Evolutionary conservation across 2,797 vertebrate species (phyloP).

Genomic region (Ciconia nigra): DNA sequence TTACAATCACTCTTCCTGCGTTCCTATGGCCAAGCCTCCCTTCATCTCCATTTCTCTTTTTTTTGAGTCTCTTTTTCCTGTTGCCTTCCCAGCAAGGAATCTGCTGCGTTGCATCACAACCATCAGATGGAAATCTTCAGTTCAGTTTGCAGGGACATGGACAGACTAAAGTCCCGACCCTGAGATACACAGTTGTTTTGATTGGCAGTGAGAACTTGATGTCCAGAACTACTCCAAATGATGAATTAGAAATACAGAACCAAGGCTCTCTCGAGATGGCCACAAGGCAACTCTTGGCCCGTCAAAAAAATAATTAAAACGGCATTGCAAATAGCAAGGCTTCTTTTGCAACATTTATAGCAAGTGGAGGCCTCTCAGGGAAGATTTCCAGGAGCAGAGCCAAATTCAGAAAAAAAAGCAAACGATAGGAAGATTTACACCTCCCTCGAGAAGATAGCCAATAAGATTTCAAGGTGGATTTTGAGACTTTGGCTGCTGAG

Average conservation of each 20-base stretch:
- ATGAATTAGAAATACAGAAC: not conserved
- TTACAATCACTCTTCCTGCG: not conserved
- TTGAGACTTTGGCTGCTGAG: conserved; percentile 39
- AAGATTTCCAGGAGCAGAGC: conserved; percentile 62
- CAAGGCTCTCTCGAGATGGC: not conserved
- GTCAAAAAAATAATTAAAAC: not conserved
- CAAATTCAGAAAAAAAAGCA: conserved; percentile 53
- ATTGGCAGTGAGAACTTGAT: not conserved
- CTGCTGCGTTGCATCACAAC: not conserved
- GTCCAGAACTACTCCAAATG: not conserved
- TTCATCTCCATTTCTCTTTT: not conserved
- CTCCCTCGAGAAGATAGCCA: conserved; percentile 20
- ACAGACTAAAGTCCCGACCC: not conserved
- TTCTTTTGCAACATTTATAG: conserved; percentile 49
- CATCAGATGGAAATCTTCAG: not conserved
- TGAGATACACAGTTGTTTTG: not conserved
- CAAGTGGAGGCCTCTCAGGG: conserved; percentile 47
- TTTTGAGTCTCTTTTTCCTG: not conserved
- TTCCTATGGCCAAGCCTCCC: not conserved
- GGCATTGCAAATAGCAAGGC: not conserved
- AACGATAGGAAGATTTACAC: conserved; percentile 53
- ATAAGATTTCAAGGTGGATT: conserved; percentile 57
- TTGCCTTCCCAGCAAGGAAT: conserved; percentile 40
- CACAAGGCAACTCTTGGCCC: not conserved
- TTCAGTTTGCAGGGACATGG: not conserved